A percentile compares a stretch with the other conserved stretches of the same genome.
These are phyloP conservation scores for Drosophila kambysellisi DNA, from an alignment of 2,888 invertebrate species.

Conservation along the genomic window DNA sequence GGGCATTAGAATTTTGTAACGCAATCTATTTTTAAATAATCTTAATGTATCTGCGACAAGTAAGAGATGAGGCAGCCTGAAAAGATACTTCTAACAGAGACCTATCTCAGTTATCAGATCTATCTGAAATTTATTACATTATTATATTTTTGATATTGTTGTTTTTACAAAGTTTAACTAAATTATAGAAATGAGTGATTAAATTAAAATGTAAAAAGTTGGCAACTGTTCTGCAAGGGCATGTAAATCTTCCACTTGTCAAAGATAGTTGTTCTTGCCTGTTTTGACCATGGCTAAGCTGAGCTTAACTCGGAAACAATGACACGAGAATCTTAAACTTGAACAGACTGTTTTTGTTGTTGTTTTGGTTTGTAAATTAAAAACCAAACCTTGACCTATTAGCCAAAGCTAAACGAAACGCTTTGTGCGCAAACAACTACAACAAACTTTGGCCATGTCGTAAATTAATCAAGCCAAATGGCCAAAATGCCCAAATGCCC, in stretches of 20 bases:
- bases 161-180: too few species aligned
- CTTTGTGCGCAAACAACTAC: conserved; percentile 43
- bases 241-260: not conserved
- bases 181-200: not conserved
- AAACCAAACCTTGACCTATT: conserved; percentile 68
- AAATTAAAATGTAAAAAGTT: not conserved
- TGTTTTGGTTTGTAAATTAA: conserved; percentile 1
- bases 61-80: not conserved
- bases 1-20: not conserved
- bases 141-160: not conserved
- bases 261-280: not conserved
- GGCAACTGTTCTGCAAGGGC: not conserved
- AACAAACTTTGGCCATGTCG: conserved; percentile 61
- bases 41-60: not conserved
- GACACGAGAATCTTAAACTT: conserved; percentile 28
- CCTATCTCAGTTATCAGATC: not conserved
- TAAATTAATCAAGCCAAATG: conserved; percentile 71
- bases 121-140: not conserved
- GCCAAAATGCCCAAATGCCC: conserved; percentile 28
- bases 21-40: not conserved
- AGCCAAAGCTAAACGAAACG: conserved; percentile 62
- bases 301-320: conserved; percentile 24
- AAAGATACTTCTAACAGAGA: not conserved
- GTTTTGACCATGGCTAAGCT: conserved; percentile 10
- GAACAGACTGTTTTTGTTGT: conserved; percentile 13